A percentile compares a stretch with the other conserved stretches of the same genome.
phyloP scores from a whole-genome alignment of 1,140 invertebrate species.

The Cecropterus lyciades region DNA sequence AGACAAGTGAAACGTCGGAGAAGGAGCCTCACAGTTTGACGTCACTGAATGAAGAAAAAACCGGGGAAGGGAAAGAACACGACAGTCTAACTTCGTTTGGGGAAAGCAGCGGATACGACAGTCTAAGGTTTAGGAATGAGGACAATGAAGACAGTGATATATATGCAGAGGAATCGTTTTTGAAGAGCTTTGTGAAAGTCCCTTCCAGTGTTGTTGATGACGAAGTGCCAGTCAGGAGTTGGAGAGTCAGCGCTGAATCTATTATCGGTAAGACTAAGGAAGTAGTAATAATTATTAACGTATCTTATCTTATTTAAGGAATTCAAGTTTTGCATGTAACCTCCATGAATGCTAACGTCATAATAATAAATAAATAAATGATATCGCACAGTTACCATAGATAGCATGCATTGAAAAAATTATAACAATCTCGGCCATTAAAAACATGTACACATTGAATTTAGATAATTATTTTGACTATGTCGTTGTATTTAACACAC shows the following conservation, averaged over 20 bases:
- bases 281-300: too few relatives aligned
- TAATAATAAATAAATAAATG: too few relatives aligned
- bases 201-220: constrained; percentile 42
- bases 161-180: constrained; percentile 74
- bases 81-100: constrained; percentile 90
- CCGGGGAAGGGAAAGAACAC: constrained; percentile 62
- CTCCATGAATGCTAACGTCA: too few relatives aligned
- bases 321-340: too few relatives aligned
- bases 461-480: too few relatives aligned
- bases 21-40: constrained; percentile 71
- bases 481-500: too few relatives aligned
- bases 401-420: too few relatives aligned
- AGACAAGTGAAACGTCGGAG: constrained; percentile 75
- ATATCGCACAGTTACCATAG: too few relatives aligned
- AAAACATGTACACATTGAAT: too few relatives aligned
- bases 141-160: constrained; percentile 82
- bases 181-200: constrained; percentile 59
- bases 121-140: constrained; percentile 88
- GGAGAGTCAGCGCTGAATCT: constrained; percentile 66
- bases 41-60: constrained; percentile 55
- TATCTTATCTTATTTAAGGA: too few relatives aligned
- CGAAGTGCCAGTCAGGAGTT: constrained; percentile 58
- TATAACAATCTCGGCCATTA: too few relatives aligned
- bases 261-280: constrained; percentile 71
- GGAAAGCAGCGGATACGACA: constrained; percentile 94